phyloP scores from a whole-genome alignment of 1,140 invertebrate species.

The Anadara kagoshimensis region DNA sequence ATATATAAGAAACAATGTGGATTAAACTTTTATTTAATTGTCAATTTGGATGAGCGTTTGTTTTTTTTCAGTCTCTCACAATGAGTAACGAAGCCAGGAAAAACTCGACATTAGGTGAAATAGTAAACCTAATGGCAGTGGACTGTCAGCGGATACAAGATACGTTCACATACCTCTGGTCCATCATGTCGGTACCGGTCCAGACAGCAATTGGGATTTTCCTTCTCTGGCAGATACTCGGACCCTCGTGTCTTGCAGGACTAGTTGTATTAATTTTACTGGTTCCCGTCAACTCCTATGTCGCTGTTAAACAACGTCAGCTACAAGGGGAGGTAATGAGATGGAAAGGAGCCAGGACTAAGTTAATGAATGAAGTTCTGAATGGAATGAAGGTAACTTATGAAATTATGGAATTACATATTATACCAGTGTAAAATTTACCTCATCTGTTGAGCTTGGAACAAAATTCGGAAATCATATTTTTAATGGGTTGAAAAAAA shows the following conservation, averaged over 20 bases:
- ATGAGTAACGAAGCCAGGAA: slow-evolving; percentile 54
- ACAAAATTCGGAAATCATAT: no score
- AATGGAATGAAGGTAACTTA: slow-evolving; percentile 77
- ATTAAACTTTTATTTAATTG: no score
- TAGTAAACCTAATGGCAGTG: slow-evolving; percentile 77
- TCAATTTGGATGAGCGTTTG: no score
- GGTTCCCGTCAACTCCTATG: slow-evolving; percentile 84
- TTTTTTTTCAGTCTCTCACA: slow-evolving; percentile 46
- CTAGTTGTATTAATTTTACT: slow-evolving; percentile 71
- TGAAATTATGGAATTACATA: no score
- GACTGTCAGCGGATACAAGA: slow-evolving; percentile 75
- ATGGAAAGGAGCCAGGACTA: slow-evolving; percentile 78
- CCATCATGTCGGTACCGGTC: slow-evolving; percentile 24
- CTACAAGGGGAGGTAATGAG: slow-evolving; percentile 76
- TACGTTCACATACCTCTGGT: slow-evolving; percentile 27
- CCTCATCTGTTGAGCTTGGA: no score
- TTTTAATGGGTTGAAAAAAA: no score
- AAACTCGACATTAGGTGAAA: slow-evolving; percentile 76
- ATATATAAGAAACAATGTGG: no score
- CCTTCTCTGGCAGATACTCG: slow-evolving; percentile 24
- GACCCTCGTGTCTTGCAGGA: slow-evolving; percentile 70
- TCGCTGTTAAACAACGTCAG: slow-evolving; percentile 83
- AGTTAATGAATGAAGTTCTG: slow-evolving; percentile 73
- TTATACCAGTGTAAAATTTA: no score
- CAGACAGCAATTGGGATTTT: slow-evolving; percentile 27